These are phyloP conservation scores for Tetramorium simillimum DNA, from an alignment of 1,140 invertebrate genomes.

Conservation along the genomic window DNA sequence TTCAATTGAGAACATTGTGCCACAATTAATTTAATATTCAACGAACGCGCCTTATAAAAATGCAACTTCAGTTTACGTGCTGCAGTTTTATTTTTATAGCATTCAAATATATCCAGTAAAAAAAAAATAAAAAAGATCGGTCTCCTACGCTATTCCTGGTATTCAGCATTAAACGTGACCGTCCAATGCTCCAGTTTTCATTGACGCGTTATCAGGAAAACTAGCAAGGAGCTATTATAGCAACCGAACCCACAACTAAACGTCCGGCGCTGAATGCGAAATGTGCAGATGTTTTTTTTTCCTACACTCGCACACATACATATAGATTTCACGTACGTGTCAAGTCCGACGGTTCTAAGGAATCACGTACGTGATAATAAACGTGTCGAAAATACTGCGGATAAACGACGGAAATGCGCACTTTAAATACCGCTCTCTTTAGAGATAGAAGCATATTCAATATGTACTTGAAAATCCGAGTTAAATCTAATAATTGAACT, in stretches of 20 bases:
- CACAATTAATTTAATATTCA: background rate
- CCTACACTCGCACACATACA: background rate
- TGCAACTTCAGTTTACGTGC: background rate
- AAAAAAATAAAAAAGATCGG: background rate
- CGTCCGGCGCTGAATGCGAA: conserved; percentile 1
- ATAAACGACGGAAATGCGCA: conserved; percentile 26
- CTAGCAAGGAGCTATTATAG: background rate
- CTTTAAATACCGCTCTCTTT: background rate
- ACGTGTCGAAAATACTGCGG: conserved; percentile 14
- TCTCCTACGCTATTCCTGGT: background rate
- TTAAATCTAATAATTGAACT: too few species aligned
- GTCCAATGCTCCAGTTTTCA: conserved; percentile 19
- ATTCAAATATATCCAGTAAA: background rate
- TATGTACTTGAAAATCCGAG: too few species aligned
- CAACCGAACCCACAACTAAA: background rate
- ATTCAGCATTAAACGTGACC: background rate
- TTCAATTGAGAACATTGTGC: background rate
- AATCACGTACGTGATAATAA: conserved; percentile 47
- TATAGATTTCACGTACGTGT: conserved; percentile 19
- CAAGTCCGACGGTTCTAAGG: background rate
- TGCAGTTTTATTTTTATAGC: background rate
- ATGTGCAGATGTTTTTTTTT: conserved; percentile 8
- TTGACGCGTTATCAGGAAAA: conserved; percentile 34
- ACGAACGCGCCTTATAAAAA: background rate
- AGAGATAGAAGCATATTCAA: too few species aligned